Percentiles rank a stretch among this genome's conserved stretches.
Conservation (phyloP, 2,113 vertebrate species). For the Bathybates hornii region DNA sequence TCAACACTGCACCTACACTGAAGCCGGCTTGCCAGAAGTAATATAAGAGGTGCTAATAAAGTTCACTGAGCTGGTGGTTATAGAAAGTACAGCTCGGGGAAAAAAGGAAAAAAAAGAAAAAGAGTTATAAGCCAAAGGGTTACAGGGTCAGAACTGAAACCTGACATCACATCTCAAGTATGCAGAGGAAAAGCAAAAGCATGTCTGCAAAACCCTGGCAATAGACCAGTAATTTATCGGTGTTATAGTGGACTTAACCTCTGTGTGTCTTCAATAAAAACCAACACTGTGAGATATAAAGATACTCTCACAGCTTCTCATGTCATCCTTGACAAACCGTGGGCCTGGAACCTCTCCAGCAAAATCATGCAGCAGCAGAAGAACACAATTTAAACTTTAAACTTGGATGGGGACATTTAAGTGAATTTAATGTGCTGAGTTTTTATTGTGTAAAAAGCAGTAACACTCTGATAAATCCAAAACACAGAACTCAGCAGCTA, state of each 20-base stretch:
- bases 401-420: neutral
- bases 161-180: conserved; percentile 58
- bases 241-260: conserved; percentile 38
- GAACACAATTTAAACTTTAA: neutral
- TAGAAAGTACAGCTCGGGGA: neutral
- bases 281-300: conserved; percentile 4
- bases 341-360: neutral
- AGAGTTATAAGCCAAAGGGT: conserved; percentile 43
- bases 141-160: conserved; percentile 40
- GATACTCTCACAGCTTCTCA: neutral
- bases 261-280: conserved; percentile 21
- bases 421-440: neutral
- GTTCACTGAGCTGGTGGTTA: neutral
- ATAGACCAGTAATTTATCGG: conserved; percentile 39
- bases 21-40: neutral
- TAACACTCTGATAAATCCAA: neutral
- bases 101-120: neutral
- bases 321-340: conserved; percentile 3
- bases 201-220: conserved; percentile 9
- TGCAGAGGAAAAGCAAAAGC: conserved; percentile 49
- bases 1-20: neutral
- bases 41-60: neutral
- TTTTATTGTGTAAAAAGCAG: neutral
- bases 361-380: neutral
- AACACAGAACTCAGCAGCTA: neutral